Evolutionary conservation across 2,888 invertebrate species (phyloP), one percentile per base, ranked within the genome.

Genomic region (Sphaerophoria rueppellii): DNA sequence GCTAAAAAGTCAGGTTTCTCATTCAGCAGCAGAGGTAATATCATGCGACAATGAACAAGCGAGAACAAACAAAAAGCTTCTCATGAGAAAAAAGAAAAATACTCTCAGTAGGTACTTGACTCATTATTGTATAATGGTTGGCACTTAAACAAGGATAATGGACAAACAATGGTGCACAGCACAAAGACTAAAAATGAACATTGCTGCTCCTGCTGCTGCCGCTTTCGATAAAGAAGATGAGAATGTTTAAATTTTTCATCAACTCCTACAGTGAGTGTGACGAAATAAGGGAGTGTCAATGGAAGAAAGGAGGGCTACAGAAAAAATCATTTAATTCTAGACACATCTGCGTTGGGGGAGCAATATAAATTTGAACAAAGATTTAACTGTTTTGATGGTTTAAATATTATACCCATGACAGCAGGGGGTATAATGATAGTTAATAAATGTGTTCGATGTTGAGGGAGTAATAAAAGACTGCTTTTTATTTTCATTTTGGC

Each of bases 91-190:
- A 24, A 9, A 24, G 32, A 34, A 48, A 34, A 50, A 16, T 35
- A 34, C 4, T 14, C 37, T 50, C 14, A 16, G 50, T 12, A 16
- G 7, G 37, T 50, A 34, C 65, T 65, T 43, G 14, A 65, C 65
- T 65, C 65, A 65, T 57, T 58, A 61, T 67, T 79, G 72, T 67
- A 52, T 65, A 65, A 65, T 61, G 35, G 61, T 73, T 63, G 77
- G 72, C 79, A 73, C 71, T 57, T 67, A 55, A 50, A 58, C 72
- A 81, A 82, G 73, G 82, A 82, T 82, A 82, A 82, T 76, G 63
- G 46, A 48, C 14, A 46, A 46, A 65, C 65, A 74, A 65, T 74
- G 48, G 34, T 34, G 6, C 50, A 14, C 4, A 4, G 16, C 34
- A 46, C 48, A 74, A 74, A 54, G 60, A 48, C 60, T 71, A 34